Conservation (phyloP, 2,113 vertebrate species). For the Sus scrofa region T2T-Sscrofa CM000819.6:137561001-137561500, state of each 20-base stretch:
- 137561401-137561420: not conserved
- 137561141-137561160: not conserved
- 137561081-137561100: no score
- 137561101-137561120: not conserved
- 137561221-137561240: not conserved
- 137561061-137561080: not conserved
- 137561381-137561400: not conserved
- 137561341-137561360: not conserved
- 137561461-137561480: slow-evolving; percentile 2
- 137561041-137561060: not conserved
- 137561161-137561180: not conserved
- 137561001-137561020: not conserved
- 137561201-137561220: not conserved
- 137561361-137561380: slow-evolving; percentile 10
- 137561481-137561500: slow-evolving; percentile 4
- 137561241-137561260: not conserved
- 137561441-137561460: not conserved
- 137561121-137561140: not conserved
- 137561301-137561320: not conserved
- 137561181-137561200: not conserved
- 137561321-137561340: not conserved
- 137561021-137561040: not conserved
- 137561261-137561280: not conserved
- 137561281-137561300: not conserved
- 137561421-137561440: slow-evolving; percentile 4